Evolutionary conservation across 2,113 vertebrate species (phyloP), one percentile per base, ranked within the genome.

Genomic region (Muntiacus reevesi): DNA sequence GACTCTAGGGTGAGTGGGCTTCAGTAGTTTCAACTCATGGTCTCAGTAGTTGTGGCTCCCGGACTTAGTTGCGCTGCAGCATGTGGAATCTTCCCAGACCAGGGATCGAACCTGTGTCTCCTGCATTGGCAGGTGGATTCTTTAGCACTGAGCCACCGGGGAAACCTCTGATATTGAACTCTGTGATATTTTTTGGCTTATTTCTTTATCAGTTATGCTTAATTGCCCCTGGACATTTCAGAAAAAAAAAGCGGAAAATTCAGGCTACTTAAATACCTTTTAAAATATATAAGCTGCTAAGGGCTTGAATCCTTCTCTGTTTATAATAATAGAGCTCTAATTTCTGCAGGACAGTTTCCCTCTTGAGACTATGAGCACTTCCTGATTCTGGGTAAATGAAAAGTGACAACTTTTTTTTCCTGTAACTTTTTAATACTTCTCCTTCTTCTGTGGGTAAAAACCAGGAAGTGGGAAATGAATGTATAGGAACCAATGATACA

Each of bases 321-420:
- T 5, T 94, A 7, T 76, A 28, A 71, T 81, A 52, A 76, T 14
- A 62, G 17, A 94, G 52, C 54, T 84, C 33, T 87, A 27, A n/a
- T 92, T 92, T 88, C 43, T 94, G 23, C 0, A 33, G 43, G 27
- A 55, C 60, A 91, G 36, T 23, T 85, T 96, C 83, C n/a, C 25
- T 90, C 50, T 95, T 25, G 74, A 94, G 64, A 93, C 92, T 87
- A 90, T 71, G 84, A 81, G 43, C 12, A 95, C 92, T 98, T 97
- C 93, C 93, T 95, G n/a, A 81, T 97, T 97, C 71, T 96, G 74
- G 84, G 84, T 96, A 95, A 96, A 96, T 94, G 87, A 82, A 96
- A 97, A 93, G 79, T 47, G 86, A 81, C 40, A 95, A 60, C 47
- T 88, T 95, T 36, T 78, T 60, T 74, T 71, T 28, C 43, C 45